phyloP scores from a whole-genome alignment of 2,113 vertebrate species.

The Monopterus albus region DNA sequence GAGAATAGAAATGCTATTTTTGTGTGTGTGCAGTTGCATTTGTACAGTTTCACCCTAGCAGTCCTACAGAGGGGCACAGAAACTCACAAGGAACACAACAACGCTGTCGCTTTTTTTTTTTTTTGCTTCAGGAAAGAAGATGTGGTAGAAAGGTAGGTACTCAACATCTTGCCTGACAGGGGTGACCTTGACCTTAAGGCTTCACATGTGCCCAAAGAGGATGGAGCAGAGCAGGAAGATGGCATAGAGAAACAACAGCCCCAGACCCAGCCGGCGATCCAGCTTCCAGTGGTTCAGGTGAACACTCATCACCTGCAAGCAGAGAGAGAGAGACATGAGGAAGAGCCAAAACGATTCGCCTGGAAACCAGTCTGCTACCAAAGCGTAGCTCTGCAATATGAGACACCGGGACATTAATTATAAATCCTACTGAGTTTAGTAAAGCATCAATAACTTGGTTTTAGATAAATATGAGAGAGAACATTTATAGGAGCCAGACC shows the following conservation, averaged over 20 bases:
- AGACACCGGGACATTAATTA: too few species aligned
- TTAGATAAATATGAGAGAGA: too few species aligned
- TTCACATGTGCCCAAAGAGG: constrained; percentile 83
- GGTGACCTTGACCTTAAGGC: constrained; percentile 31
- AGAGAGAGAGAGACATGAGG: background rate
- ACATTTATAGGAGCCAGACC: background rate
- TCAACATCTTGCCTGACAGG: constrained; percentile 11
- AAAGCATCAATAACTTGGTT: too few species aligned
- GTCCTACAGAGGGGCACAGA: constrained; percentile 36
- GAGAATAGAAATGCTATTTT: constrained; percentile 17
- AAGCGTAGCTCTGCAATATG: too few species aligned
- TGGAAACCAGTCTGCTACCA: background rate
- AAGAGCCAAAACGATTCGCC: background rate
- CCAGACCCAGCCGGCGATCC: constrained; percentile 81
- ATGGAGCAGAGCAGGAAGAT: constrained; percentile 85
- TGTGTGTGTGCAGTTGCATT: constrained; percentile 27
- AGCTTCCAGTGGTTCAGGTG: constrained; percentile 85
- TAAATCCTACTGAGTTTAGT: background rate
- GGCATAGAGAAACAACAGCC: constrained; percentile 81
- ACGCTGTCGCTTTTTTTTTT: constrained; percentile 6
- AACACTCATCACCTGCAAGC: constrained; percentile 78
- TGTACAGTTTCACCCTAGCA: constrained; percentile 2
- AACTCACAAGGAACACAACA: constrained; percentile 36
- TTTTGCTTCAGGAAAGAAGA: constrained; percentile 56
- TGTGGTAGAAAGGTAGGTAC: constrained; percentile 15